Percentiles rank a stretch among this genome's conserved stretches.
phyloP scores from a whole-genome alignment of 2,888 invertebrate species.

The Scaptomyza reducta region DNA sequence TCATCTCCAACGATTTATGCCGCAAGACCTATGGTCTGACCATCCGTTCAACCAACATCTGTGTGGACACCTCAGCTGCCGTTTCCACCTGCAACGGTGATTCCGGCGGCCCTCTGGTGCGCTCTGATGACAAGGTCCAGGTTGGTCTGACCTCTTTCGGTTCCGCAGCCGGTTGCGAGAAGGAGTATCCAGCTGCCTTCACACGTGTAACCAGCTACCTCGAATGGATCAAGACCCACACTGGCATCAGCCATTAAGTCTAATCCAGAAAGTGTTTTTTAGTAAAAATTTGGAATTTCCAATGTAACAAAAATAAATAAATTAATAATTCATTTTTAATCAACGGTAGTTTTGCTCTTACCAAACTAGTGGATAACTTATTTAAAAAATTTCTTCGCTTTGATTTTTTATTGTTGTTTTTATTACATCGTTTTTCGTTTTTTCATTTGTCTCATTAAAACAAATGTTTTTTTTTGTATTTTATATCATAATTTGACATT shows the following conservation, averaged over 20 bases:
- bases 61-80: conserved; percentile 54
- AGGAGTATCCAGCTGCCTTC: conserved; percentile 76
- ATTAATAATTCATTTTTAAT: too few relatives aligned
- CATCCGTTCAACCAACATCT: conserved; percentile 63
- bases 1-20: conserved; percentile 68
- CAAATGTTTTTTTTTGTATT: conserved; percentile 34
- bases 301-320: too few relatives aligned
- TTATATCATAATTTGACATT: conserved; percentile 64
- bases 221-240: conserved; percentile 67
- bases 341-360: not conserved
- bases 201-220: conserved; percentile 69
- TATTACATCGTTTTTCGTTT: conserved; percentile 39
- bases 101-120: conserved; percentile 81
- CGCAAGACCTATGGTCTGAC: conserved; percentile 40
- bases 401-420: conserved; percentile 22
- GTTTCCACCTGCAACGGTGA: conserved; percentile 81
- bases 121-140: conserved; percentile 28
- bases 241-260: conserved; percentile 50
- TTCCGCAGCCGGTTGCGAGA: conserved; percentile 68
- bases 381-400: not conserved
- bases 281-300: too few relatives aligned
- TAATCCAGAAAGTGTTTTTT: not conserved
- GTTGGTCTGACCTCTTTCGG: conserved; percentile 81
- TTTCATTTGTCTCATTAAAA: conserved; percentile 45
- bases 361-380: not conserved